Evolutionary conservation across 2,113 vertebrate genomes (phyloP).

Genomic region (Pluvialis apricaria): DNA sequence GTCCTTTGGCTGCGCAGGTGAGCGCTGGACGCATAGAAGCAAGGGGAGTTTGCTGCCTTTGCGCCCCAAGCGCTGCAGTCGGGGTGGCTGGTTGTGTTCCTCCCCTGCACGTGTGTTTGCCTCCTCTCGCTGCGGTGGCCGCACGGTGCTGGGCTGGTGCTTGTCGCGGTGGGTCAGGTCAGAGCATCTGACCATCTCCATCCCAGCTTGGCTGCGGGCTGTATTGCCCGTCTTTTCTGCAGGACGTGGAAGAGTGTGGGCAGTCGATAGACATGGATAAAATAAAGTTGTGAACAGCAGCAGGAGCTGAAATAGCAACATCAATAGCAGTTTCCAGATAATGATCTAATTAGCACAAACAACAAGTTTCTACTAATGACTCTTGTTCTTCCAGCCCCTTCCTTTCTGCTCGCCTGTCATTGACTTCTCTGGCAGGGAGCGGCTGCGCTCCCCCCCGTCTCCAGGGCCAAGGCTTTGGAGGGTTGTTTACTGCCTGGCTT

Average conservation of each 20-base stretch:
- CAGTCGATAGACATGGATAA: not conserved
- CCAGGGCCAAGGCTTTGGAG: not conserved
- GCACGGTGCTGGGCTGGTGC: accelerated
- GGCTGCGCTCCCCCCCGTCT: not conserved
- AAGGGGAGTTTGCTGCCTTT: not conserved
- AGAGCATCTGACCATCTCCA: not conserved
- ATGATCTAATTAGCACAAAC: constrained; percentile 61
- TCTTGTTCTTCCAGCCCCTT: constrained; percentile 45
- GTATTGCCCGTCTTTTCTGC: accelerated
- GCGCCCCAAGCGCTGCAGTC: not conserved
- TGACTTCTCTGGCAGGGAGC: not conserved
- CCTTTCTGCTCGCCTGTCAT: constrained; percentile 3
- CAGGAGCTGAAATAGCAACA: constrained; percentile 42
- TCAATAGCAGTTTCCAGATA: constrained; percentile 55
- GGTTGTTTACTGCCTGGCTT: not conserved
- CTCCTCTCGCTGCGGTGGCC: not conserved
- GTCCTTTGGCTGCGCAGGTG: not conserved
- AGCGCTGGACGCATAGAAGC: not conserved
- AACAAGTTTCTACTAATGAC: constrained; percentile 47
- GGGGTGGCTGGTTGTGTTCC: not conserved
- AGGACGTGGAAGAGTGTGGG: not conserved
- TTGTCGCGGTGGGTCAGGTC: accelerated
- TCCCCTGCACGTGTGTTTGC: accelerated
- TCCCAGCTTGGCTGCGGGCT: not conserved
- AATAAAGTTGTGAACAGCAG: constrained; percentile 21